Evolutionary conservation across 1,140 invertebrate species (phyloP), one percentile per base, ranked within the genome.

Genomic region (Psilanteris sp.): DNA sequence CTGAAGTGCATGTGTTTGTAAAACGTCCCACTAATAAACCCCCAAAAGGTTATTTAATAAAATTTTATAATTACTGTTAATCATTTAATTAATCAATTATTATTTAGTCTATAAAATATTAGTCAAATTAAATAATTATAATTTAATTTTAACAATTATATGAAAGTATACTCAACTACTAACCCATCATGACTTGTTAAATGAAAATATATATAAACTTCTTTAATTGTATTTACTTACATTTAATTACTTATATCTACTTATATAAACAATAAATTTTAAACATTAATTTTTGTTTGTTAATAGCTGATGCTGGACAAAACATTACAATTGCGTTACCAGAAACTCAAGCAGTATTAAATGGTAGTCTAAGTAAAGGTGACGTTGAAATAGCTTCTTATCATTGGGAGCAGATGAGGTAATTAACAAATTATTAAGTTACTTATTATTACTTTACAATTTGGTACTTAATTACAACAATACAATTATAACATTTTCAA

Each of bases 1-100:
- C 96, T 0, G 94, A 93, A 77, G 95, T 97, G 1, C 95, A 96
- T 81, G 96, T 98, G 0, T 97, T 97, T 88, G 97, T 98, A 0
- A 97, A 97, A 83, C 93, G 93, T 27, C 94, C 95, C 2, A 95
- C 93, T 0, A 96, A 96, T 83, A 93, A 93, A 70, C 94, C 95
- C 8, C 95, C 95, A 0, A 90, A 91, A 73, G 95, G 95, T 70
- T 39, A 26, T 5, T 37, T 36, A 10, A 55, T 55, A 15, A 31
- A 10, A 48, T 10, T 26, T 2, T 24, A 32, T 22, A 71, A 54
- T n/a, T n/a, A n/a, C n/a, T n/a, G n/a, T n/a, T n/a, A n/a, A n/a
- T n/a, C n/a, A n/a, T n/a, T n/a, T n/a, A n/a, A n/a, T n/a, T n/a
- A n/a, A n/a, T n/a, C n/a, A n/a, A n/a, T n/a, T n/a, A n/a, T n/a